Percentiles rank a stretch among this genome's conserved stretches.
Evolutionary conservation across 35 echinoderm and acorn worm species (phyloP).

Genomic region (Stichopus chloronotus): DNA sequence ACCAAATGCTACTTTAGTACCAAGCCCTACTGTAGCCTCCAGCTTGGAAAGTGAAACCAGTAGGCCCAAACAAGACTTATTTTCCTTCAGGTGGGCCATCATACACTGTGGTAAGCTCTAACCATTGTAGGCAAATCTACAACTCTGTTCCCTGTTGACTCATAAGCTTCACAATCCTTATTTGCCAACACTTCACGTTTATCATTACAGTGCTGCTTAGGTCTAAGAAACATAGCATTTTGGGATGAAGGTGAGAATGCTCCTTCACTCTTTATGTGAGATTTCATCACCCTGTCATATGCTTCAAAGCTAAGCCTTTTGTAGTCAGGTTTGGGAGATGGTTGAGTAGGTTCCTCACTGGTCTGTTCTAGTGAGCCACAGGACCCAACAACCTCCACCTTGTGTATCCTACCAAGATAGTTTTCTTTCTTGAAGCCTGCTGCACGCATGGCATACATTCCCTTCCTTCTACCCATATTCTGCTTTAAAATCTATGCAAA

Average conservation of each 20-base stretch:
- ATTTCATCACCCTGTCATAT: background rate
- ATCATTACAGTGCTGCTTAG: background rate
- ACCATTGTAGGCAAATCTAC: background rate
- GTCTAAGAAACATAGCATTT: slow-evolving; percentile 5
- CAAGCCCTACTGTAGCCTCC: background rate
- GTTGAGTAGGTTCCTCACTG: background rate
- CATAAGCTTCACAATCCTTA: background rate
- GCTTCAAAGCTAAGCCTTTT: background rate
- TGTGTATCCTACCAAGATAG: no score
- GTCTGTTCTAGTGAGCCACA: no score
- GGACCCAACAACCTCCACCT: background rate
- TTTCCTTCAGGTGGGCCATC: background rate
- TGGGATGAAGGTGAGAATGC: no score
- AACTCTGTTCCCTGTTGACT: background rate
- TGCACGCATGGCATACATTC: no score
- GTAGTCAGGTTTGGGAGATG: background rate
- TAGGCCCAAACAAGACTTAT: background rate
- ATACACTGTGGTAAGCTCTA: background rate
- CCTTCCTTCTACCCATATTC: no score
- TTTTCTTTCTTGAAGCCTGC: slow-evolving; percentile 8
- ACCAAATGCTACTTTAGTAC: background rate
- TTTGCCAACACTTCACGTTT: background rate
- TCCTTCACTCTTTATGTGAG: background rate
- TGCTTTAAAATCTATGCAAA: background rate
- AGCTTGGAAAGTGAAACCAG: background rate